These are phyloP conservation scores for Kuschelorhynchus macadamiae DNA, from an alignment of 2,888 invertebrate species.

Conservation along the genomic window DNA sequence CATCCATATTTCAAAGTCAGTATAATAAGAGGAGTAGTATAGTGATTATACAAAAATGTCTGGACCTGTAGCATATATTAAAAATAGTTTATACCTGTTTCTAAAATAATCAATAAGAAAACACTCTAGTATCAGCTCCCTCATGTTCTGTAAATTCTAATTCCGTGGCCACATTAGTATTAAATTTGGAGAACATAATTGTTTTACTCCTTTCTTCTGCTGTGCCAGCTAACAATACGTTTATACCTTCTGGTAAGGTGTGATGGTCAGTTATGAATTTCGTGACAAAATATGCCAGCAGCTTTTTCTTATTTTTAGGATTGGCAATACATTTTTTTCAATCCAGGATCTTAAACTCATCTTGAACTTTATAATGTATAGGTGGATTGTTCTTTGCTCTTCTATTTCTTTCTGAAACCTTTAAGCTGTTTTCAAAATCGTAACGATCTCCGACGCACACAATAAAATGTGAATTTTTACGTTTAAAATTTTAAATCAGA, in stretches of 20 bases:
- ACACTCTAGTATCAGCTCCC: conserved; percentile 2
- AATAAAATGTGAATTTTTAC: background rate
- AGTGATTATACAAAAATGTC: background rate
- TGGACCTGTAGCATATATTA: too few relatives aligned
- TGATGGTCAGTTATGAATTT: background rate
- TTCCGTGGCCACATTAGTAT: background rate
- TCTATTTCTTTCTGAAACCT: background rate
- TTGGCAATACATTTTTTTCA: background rate
- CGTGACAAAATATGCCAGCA: background rate
- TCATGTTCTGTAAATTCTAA: background rate
- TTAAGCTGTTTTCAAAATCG: conserved; percentile 1
- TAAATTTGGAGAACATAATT: background rate
- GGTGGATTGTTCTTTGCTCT: background rate
- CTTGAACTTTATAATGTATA: background rate
- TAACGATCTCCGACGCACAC: background rate
- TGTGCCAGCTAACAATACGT: background rate
- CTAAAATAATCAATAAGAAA: background rate
- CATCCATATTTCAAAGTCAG: background rate
- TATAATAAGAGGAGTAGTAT: too few relatives aligned
- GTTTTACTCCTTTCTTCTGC: background rate
- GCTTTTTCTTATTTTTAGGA: background rate
- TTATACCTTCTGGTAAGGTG: background rate
- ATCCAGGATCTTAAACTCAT: background rate
- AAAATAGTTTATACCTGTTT: too few relatives aligned
- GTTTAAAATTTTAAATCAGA: background rate